Base-by-base conservation (phyloP, 2,888 invertebrate genomes). In the Amblyteles armatorius region DNA sequence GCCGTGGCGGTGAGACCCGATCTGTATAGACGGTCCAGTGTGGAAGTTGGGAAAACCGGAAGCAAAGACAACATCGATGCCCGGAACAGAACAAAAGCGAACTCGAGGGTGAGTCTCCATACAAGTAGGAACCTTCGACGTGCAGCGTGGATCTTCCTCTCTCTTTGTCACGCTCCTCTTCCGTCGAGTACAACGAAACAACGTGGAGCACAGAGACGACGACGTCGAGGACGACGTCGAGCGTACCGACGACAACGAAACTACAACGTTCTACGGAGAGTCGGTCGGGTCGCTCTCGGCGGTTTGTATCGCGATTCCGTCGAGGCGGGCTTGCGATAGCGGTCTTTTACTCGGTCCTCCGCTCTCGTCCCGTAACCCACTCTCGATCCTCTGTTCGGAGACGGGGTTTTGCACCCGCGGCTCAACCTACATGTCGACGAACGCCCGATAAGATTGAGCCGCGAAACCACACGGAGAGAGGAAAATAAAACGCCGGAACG, bases 11-110 rank as follows among this genome's bases (percentile, higher is more conserved):
- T 33, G 26, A 48, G 57, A 48, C 36, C n/a, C 26, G 52, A 57
- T 50, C 77, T 60, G 29, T 55, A 82, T 55, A 82, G 19, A 76
- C 57, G 76, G 78, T 76, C 74, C 82, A 72, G 69, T 65, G 69
- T 82, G 74, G 69, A 82, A 82, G 78, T 84, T 82, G 73, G 65
- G 55, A 84, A 63, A 63, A 84, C 84, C 84, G 84, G 84, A 84
- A 84, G 84, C 82, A 82, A 84, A 84, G 84, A 84, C 84, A 84
- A 84, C 84, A 84, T 82, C 84, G 84, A 84, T 84, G 84, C 82
- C 82, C 78, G 78, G 69, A 69, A 76, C 82, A 84, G 84, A 84
- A 84, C 84, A 84, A 84, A 76, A 84, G 84, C 74, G 65, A 82
- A 84, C 84, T 84, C 84, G 74, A 84, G 84, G 76, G 78, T 29